Conservation (phyloP, 2,888 invertebrate genomes). For the Ophioninae sp. region DNA sequence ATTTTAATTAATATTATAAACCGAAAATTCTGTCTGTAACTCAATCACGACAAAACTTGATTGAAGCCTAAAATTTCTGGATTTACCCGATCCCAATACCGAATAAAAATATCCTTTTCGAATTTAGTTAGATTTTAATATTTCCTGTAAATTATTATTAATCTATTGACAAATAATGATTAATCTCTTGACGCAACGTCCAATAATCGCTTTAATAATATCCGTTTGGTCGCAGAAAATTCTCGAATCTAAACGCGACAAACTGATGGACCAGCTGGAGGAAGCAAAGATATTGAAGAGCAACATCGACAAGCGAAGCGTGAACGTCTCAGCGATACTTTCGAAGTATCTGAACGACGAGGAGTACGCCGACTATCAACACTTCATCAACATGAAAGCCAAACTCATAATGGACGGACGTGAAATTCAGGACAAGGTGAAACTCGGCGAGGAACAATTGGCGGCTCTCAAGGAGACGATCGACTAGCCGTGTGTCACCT, state of each 20-base stretch:
- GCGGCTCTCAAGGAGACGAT: slow-evolving; percentile 86
- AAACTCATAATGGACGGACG: slow-evolving; percentile 91
- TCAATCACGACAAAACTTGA: too few species aligned
- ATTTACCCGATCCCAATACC: too few species aligned
- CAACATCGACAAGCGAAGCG: slow-evolving; percentile 90
- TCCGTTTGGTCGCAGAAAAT: slow-evolving; percentile 82
- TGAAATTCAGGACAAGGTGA: slow-evolving; percentile 92
- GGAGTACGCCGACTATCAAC: slow-evolving; percentile 90
- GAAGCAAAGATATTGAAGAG: slow-evolving; percentile 92
- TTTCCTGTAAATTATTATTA: too few species aligned
- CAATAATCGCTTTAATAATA: too few species aligned
- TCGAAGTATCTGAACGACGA: slow-evolving; percentile 87
- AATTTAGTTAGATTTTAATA: too few species aligned
- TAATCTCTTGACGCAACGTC: too few species aligned
- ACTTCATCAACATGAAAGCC: slow-evolving; percentile 93
- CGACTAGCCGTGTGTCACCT: slow-evolving; percentile 69
- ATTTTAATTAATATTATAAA: too few species aligned
- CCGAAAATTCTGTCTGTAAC: too few species aligned
- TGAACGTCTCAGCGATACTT: slow-evolving; percentile 87
- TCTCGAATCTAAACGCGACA: slow-evolving; percentile 88
- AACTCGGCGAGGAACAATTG: slow-evolving; percentile 90
- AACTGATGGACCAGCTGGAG: slow-evolving; percentile 88
- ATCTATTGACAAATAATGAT: too few species aligned
- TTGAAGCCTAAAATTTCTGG: too few species aligned
- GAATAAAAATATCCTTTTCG: too few species aligned